Conservation (phyloP, 1,140 invertebrate species). For the Lordiphosa mommai region DNA sequence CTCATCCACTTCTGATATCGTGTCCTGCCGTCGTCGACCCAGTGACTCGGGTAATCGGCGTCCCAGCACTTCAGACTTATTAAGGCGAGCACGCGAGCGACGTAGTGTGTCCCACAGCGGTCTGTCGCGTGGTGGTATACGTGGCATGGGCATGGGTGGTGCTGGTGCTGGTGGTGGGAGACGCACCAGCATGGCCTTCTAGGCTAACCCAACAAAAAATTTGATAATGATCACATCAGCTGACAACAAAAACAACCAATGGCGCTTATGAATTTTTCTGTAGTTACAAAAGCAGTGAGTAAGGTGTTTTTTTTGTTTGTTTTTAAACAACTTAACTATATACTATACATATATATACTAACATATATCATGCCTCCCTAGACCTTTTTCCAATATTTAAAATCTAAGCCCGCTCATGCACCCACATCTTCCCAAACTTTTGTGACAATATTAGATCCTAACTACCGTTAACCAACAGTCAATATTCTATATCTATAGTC, state of each 20-base stretch:
- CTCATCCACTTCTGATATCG: slow-evolving; percentile 73
- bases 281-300: slow-evolving; percentile 11
- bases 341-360: background rate
- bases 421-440: slow-evolving; percentile 36
- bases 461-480: slow-evolving; percentile 38
- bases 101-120: slow-evolving; percentile 75
- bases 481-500: slow-evolving; percentile 5
- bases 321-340: no score
- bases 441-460: slow-evolving; percentile 76
- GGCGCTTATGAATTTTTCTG: slow-evolving; percentile 65
- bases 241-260: slow-evolving; percentile 33
- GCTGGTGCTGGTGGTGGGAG: slow-evolving; percentile 47
- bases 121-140: slow-evolving; percentile 56
- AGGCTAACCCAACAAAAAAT: slow-evolving; percentile 16
- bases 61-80: slow-evolving; percentile 73
- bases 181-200: slow-evolving; percentile 79
- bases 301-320: no score
- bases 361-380: background rate
- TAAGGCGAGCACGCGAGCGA: slow-evolving; percentile 69
- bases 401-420: background rate
- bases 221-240: slow-evolving; percentile 44
- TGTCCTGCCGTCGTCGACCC: slow-evolving; percentile 43
- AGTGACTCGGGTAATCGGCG: slow-evolving; percentile 47
- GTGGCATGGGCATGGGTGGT: slow-evolving; percentile 47
- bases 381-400: background rate